Conservation (phyloP, 2,113 vertebrate genomes). For the Brachyistius frenatus region DNA sequence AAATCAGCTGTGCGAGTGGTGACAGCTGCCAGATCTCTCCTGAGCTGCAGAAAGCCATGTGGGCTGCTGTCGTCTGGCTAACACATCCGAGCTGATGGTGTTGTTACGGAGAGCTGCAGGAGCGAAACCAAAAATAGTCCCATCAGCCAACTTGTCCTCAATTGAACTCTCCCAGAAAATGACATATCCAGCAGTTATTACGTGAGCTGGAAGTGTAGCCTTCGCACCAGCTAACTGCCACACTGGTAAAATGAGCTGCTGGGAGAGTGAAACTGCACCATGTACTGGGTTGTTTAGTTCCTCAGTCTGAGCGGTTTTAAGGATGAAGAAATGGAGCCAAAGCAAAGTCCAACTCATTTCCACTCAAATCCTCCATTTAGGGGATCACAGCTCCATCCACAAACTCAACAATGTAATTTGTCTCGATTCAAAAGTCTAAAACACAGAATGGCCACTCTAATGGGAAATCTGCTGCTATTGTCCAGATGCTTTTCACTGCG, state of each 20-base stretch:
- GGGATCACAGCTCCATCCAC: slow-evolving; percentile 5
- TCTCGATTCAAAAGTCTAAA: slow-evolving; percentile 8
- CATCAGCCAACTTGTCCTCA: background rate
- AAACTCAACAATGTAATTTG: background rate
- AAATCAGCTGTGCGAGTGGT: slow-evolving; percentile 25
- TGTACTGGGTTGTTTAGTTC: background rate
- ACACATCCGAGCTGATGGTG: background rate
- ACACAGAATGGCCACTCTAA: slow-evolving; percentile 6
- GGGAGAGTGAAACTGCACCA: background rate
- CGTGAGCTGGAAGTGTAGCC: background rate
- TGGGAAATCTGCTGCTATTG: slow-evolving; percentile 14
- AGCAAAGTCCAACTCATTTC: background rate
- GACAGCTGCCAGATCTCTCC: slow-evolving; percentile 21
- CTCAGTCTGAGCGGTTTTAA: background rate
- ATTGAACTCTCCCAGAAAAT: background rate
- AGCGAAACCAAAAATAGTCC: background rate
- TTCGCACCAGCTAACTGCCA: background rate
- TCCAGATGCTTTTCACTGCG: slow-evolving; percentile 10
- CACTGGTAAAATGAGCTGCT: background rate
- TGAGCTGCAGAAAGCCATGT: slow-evolving; percentile 16
- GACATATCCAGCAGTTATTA: background rate
- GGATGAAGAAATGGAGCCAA: slow-evolving; percentile 6
- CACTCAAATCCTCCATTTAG: slow-evolving; percentile 11
- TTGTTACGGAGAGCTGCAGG: background rate
- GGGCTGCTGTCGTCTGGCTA: slow-evolving; percentile 15